Evolutionary conservation across 2,797 vertebrate genomes (phyloP).

Genomic region (Thamnophis elegans): DNA sequence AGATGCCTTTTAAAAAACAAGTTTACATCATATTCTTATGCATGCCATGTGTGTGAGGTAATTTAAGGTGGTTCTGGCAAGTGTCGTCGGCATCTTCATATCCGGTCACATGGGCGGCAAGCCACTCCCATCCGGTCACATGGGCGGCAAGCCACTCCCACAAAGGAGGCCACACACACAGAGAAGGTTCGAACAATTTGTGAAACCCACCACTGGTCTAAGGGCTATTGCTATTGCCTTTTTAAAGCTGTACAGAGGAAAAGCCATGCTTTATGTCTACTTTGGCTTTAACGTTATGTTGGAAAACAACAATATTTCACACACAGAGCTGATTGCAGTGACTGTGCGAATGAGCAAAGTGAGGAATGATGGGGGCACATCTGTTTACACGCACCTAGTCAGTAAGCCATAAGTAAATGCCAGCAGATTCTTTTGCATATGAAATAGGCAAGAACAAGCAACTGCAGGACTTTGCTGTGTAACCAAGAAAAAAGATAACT

Average conservation of each 20-base stretch:
- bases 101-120: no score
- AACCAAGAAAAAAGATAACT: neutral
- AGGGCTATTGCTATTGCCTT: constrained; percentile 35
- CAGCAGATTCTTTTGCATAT: constrained; percentile 1
- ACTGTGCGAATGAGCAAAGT: constrained; percentile 19
- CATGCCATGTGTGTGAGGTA: no score
- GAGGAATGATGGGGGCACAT: constrained; percentile 28
- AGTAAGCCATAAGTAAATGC: constrained; percentile 43
- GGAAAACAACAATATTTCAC: constrained; percentile 43
- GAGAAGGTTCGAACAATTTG: no score
- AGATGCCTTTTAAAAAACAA: no score
- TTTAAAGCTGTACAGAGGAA: neutral
- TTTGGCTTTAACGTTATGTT: constrained; percentile 34
- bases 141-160: no score
- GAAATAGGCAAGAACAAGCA: constrained; percentile 36
- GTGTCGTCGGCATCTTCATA: no score
- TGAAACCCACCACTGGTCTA: no score
- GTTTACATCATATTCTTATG: no score
- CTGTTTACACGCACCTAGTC: constrained; percentile 13
- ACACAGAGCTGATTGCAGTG: constrained; percentile 45
- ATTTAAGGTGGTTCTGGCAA: no score
- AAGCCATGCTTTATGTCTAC: constrained; percentile 1
- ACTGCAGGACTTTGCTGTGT: neutral
- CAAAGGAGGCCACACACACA: no score
- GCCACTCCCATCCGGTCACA: no score